phyloP scores from a whole-genome alignment of 2,113 vertebrate species.

The Microcebus griseorufus region DNA sequence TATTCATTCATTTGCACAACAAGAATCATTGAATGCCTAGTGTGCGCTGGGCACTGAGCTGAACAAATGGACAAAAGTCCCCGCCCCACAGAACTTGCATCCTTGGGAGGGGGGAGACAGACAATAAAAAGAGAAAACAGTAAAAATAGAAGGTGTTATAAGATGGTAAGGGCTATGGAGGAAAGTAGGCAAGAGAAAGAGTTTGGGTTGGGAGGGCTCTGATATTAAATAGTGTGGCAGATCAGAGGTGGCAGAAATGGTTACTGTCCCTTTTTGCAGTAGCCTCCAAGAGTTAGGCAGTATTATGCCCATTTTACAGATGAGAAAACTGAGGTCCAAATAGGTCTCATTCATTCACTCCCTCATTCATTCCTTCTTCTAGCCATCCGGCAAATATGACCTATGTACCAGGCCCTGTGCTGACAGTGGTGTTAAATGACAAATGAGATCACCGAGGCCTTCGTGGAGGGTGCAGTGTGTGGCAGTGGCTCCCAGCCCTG shows the following conservation, averaged over 20 bases:
- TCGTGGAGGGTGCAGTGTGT: accelerated
- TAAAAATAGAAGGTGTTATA: not conserved
- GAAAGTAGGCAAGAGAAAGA: not conserved
- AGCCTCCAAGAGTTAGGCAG: not conserved
- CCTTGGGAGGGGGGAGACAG: not conserved
- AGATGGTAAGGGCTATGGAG: not conserved
- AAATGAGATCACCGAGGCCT: not conserved
- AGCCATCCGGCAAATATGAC: not conserved
- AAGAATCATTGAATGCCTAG: not conserved
- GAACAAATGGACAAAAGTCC: not conserved
- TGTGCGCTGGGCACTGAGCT: not conserved
- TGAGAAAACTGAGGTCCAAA: not conserved
- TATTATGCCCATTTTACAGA: not conserved
- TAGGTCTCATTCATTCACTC: not conserved
- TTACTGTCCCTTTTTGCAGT: not conserved
- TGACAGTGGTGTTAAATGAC: not conserved
- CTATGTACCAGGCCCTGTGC: not conserved
- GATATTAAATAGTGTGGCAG: not conserved
- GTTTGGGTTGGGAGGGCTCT: not conserved
- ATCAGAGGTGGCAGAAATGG: not conserved
- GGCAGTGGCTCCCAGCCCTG: too few relatives aligned
- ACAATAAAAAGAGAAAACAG: not conserved
- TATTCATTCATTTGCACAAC: not conserved
- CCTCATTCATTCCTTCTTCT: not conserved
- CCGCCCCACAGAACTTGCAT: not conserved